phyloP scores from a whole-genome alignment of 2,888 invertebrate species.

The Sinotaia quadrata region DNA sequence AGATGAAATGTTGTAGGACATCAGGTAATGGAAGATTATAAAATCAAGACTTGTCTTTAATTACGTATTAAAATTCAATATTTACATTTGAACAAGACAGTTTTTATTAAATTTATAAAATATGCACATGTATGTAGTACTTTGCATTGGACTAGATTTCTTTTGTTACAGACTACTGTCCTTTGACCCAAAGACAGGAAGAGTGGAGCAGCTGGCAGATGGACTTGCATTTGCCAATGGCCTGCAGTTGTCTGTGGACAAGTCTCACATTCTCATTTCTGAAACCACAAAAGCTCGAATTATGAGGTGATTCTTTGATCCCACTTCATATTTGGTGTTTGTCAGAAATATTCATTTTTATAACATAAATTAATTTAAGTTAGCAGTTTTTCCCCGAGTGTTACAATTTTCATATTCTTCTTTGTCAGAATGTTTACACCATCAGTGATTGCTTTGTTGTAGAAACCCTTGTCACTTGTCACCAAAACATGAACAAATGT shows the following conservation, averaged over 20 bases:
- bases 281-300: conserved; percentile 75
- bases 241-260: conserved; percentile 84
- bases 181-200: conserved; percentile 73
- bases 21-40: too few relatives aligned
- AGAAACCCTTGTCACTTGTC: too few relatives aligned
- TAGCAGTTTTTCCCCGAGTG: not conserved
- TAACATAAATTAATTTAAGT: not conserved
- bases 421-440: too few relatives aligned
- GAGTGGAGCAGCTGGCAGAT: conserved; percentile 80
- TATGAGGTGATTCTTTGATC: conserved; percentile 39
- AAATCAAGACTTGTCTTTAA: too few relatives aligned
- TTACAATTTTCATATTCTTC: not conserved
- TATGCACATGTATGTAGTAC: too few relatives aligned
- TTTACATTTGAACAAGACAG: too few relatives aligned
- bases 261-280: conserved; percentile 84
- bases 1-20: too few relatives aligned
- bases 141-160: too few relatives aligned
- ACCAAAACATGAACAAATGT: too few relatives aligned
- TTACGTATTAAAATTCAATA: too few relatives aligned
- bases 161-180: not conserved
- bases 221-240: conserved; percentile 92
- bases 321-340: not conserved
- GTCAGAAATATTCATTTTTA: not conserved
- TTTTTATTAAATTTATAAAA: too few relatives aligned
- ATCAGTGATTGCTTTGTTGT: too few relatives aligned